Base-by-base conservation (phyloP, 2,888 invertebrate genomes). In the Anaspis maculata region DNA sequence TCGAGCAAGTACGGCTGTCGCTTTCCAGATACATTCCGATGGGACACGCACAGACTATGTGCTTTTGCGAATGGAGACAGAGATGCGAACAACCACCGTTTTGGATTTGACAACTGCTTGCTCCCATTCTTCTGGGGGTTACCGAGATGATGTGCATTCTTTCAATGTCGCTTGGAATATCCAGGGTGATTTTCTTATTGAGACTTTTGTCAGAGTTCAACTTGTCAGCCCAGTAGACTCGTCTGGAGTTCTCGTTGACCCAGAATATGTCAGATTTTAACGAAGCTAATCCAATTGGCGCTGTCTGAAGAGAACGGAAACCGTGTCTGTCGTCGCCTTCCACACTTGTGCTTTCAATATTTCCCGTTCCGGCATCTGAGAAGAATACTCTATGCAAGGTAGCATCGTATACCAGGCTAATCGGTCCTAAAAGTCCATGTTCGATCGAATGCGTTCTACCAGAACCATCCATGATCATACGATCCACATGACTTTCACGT, bases 41-140 rank as follows among this genome's bases (percentile, higher is more conserved):
- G 0, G 89, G 83, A 55, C 91, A 91, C 2, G 67, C 64, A 45
- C 77, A 77, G 2, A 61, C 51, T 50, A 47, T 34, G 11, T 12
- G 22, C 31, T 54, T 56, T 3, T 45, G 46, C 5, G 61, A 56
- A 34, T 77, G 71, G 2, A 84, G 71, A 52, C 89, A 89, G 6
- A 87, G 62, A 56, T 86, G 81, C 2, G 81, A 78, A 51, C 89
- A 89, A 1, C 75, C 74, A 22, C 77, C 77, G 39, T 77, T 76
- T 15, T 66, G 64, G 5, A 50, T 49, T 15, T 68, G 67, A 49
- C 87, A 87, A 0, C 71, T 69, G 59, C 80, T 81, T 30, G 53
- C 46, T 33, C 53, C 33, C 4, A 28, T 53, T 48, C 22, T 38
- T 21, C 25, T 59, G 0, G 67, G 67, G 26, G 64, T 60, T 41